Base-by-base conservation (phyloP, 2,888 invertebrate species). In the Dione vanillae region DNA sequence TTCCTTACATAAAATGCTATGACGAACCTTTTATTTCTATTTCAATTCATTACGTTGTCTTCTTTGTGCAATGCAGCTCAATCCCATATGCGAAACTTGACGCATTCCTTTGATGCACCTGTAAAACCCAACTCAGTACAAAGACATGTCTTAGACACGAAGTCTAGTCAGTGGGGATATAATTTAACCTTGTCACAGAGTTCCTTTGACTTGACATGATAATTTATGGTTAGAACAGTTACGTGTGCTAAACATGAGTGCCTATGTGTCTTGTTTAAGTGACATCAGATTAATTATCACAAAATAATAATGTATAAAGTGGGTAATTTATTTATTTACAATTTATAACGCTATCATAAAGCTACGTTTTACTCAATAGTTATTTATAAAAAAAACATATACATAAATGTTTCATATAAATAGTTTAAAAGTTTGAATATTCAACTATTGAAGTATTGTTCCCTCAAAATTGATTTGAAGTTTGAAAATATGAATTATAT, bases 1-100 rank as follows among this genome's bases (percentile, higher is more conserved):
- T 92, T 90, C 85, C 84, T 83, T 86, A 89, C 86, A 85, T 87
- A 85, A 89, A 89, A 88, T 89, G 88, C 84, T 85, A 87, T 85
- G 82, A 86, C 84, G 70, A 89, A 86, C 84, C 87, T 86, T 88
- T 90, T 90, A 89, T 86, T 87, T 90, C 87, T 86, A 84, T 91
- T 91, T 90, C 90, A 88, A 90, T 91, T 90, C 86, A 87, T 88
- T 85, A 83, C 82, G 80, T 80, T 79, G 80, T 80, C 80, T 83
- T 81, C 70, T 83, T 83, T 84, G 80, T 79, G 76, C 70, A 71
- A 75, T 73, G 77, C 72, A 77, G 70, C 75, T 75, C 74, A 73
- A 77, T 78, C 75, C 56, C 58, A 37, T 69, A 70, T 67, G 67
- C 56, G 67, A 65, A 67, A 62, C 43, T 67, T 49, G 58, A 62